phyloP scores from a whole-genome alignment of 2,113 vertebrate species.

The Anarhynchus alexandrinus region DNA sequence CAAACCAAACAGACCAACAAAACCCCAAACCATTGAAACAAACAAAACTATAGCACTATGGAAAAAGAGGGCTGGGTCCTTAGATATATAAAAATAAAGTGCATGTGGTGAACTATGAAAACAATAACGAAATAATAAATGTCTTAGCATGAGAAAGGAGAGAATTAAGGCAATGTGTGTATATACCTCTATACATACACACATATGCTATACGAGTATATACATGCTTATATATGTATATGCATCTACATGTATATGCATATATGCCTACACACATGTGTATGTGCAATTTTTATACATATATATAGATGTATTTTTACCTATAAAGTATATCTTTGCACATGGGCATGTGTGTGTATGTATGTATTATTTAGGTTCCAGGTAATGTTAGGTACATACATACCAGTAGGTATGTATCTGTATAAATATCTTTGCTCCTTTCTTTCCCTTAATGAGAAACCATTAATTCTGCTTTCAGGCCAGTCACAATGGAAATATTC shows the following conservation, averaged over 20 bases:
- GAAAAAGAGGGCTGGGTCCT: not conserved
- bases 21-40: fast-evolving
- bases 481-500: not conserved
- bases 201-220: too few species aligned
- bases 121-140: not conserved
- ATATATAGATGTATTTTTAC: not conserved
- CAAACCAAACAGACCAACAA: not conserved
- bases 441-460: not conserved
- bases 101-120: not conserved
- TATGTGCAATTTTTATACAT: not conserved
- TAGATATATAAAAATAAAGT: not conserved
- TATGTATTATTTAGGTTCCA: not conserved
- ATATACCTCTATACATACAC: not conserved
- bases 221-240: not conserved
- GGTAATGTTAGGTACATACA: not conserved
- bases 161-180: not conserved
- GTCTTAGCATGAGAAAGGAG: not conserved
- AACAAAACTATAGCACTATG: not conserved
- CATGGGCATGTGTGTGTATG: fast-evolving
- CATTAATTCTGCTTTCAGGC: not conserved
- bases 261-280: fast-evolving
- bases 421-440: fast-evolving
- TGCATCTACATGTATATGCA: not conserved
- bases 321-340: fast-evolving
- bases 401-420: fast-evolving